A percentile compares a stretch with the other conserved stretches of the same genome.
phyloP scores from a whole-genome alignment of 2,113 vertebrate species.

The Lophochroa leadbeateri region DNA sequence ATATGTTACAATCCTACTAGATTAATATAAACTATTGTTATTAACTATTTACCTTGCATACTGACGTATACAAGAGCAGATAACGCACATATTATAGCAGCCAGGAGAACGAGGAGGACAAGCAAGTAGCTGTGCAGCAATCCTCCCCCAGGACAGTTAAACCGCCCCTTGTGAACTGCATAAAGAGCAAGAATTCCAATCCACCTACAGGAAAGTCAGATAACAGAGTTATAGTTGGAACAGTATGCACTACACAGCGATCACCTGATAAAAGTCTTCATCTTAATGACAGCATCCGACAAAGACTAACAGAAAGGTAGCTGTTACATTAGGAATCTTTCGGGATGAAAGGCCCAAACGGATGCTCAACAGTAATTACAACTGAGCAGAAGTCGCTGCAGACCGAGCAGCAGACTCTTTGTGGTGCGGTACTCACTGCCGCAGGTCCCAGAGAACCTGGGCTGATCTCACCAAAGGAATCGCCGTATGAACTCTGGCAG shows the following conservation, averaged over 20 bases:
- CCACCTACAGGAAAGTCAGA: constrained; percentile 79
- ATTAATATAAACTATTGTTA: neutral
- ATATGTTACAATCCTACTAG: neutral
- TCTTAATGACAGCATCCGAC: accelerated
- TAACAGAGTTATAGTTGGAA: accelerated
- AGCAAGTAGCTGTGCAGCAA: constrained; percentile 87
- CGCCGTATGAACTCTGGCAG: accelerated
- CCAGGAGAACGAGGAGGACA: constrained; percentile 85
- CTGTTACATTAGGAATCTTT: neutral
- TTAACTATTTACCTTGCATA: constrained; percentile 84
- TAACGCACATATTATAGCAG: constrained; percentile 81
- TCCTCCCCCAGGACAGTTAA: constrained; percentile 81
- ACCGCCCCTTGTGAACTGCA: constrained; percentile 77
- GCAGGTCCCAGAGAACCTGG: accelerated
- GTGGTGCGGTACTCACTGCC: accelerated
- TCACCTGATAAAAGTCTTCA: accelerated
- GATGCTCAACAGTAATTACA: accelerated
- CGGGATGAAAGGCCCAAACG: accelerated
- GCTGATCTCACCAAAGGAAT: accelerated
- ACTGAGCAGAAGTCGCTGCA: accelerated
- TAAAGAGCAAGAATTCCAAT: constrained; percentile 85
- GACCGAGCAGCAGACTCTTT: neutral
- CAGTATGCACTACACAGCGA: accelerated
- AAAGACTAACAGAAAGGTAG: neutral
- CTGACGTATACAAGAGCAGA: constrained; percentile 88